Conservation (phyloP, 92 coral and sea anemone species). For the Palythoa caribaeorum region DNA sequence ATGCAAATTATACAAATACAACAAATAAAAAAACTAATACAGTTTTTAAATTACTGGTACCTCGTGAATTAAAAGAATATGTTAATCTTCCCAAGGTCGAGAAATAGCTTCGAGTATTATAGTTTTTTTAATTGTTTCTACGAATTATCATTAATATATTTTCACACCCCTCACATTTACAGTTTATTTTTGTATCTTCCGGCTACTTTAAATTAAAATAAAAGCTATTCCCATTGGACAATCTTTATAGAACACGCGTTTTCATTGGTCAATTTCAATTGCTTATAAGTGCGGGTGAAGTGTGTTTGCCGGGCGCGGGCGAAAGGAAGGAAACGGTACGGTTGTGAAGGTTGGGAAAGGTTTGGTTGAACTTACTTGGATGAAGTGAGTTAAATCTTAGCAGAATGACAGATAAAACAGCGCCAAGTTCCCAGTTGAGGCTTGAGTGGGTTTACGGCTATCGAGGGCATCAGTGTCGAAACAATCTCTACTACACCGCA, state of each 20-base stretch:
- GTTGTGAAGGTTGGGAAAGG: background rate
- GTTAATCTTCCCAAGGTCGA: too few species aligned
- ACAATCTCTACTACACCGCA: constrained; percentile 91
- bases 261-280: constrained; percentile 37
- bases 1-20: too few species aligned
- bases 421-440: constrained; percentile 91
- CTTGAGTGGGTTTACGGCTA: constrained; percentile 99
- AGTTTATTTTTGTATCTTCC: too few species aligned
- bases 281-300: background rate
- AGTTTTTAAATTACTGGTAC: too few species aligned
- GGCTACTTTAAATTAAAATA: background rate
- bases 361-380: constrained; percentile 41
- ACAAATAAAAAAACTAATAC: too few species aligned
- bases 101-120: too few species aligned
- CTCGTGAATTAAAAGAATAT: too few species aligned
- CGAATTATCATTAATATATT: too few species aligned
- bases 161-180: too few species aligned
- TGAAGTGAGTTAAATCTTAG: background rate
- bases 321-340: background rate
- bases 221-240: constrained; percentile 26
- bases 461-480: constrained; percentile 98
- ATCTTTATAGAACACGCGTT: background rate
- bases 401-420: constrained; percentile 95
- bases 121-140: too few species aligned
- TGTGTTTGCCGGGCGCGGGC: constrained; percentile 47